A percentile compares a stretch with the other conserved stretches of the same genome.
Conservation (phyloP, 2,797 vertebrate genomes). For the Pangasius djambal region DNA sequence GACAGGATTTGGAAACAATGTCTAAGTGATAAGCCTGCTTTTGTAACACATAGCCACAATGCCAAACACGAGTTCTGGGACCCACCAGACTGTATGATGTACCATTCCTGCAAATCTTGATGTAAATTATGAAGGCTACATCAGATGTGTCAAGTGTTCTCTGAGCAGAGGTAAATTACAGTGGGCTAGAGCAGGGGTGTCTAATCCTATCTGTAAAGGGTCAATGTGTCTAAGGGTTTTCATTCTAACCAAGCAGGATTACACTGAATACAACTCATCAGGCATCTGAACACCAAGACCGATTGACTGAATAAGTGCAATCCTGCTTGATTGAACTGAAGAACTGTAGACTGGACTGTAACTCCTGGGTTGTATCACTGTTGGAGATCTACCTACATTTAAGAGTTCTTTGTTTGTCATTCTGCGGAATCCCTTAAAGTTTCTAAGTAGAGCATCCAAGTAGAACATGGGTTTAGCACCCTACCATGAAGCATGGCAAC, state of each 20-base stretch:
- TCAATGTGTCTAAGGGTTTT: not conserved
- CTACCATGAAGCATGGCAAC: not conserved
- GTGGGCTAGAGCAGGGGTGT: not conserved
- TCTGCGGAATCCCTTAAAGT: not conserved
- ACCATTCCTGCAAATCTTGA: not conserved
- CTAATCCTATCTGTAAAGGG: not conserved
- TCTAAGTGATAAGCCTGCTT: not conserved
- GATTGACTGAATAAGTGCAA: not conserved
- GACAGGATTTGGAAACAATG: not conserved
- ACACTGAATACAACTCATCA: not conserved
- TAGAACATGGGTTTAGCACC: not conserved
- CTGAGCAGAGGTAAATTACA: not conserved
- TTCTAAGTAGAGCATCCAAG: no score
- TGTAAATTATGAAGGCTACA: not conserved
- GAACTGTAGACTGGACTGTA: not conserved
- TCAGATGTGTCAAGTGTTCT: not conserved
- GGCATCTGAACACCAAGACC: not conserved
- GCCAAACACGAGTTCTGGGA: not conserved
- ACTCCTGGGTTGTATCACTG: not conserved
- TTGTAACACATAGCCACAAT: not conserved
- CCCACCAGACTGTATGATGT: not conserved
- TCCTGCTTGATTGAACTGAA: not conserved
- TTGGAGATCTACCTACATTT: not conserved
- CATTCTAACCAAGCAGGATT: not conserved
- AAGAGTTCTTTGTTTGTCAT: not conserved